These are phyloP conservation scores for Trissolcus brochymenae DNA, from an alignment of 2,888 invertebrate genomes.

Conservation along the genomic window DNA sequence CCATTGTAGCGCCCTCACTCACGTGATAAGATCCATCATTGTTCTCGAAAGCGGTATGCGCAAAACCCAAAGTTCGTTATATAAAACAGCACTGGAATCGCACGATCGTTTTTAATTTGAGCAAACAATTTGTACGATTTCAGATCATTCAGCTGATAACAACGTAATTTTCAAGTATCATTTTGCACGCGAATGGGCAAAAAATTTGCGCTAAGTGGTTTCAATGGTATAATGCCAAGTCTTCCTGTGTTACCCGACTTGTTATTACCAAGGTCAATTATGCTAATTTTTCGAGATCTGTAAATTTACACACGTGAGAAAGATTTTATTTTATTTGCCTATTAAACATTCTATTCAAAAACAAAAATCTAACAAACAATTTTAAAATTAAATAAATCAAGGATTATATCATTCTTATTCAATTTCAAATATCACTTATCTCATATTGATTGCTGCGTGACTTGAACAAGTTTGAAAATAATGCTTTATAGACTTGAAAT, in stretches of 20 bases:
- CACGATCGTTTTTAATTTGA: constrained; percentile 56
- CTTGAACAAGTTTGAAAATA: too few species aligned
- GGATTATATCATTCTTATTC: too few species aligned
- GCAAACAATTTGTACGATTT: constrained; percentile 54
- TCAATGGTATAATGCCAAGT: constrained; percentile 9
- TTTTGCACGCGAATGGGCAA: constrained; percentile 30
- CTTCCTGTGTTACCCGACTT: constrained; percentile 8
- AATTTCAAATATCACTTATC: too few species aligned
- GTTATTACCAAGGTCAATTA: not conserved
- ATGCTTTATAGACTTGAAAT: too few species aligned
- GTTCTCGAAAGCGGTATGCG: constrained; percentile 48
- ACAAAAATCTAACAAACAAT: too few species aligned
- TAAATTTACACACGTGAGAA: not conserved
- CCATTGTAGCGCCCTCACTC: constrained; percentile 56
- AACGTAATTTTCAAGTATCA: constrained; percentile 47
- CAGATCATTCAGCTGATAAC: constrained; percentile 43
- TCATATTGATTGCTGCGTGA: too few species aligned
- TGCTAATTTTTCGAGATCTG: not conserved
- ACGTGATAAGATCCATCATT: constrained; percentile 58
- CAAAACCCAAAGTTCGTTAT: constrained; percentile 41
- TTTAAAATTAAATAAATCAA: too few species aligned
- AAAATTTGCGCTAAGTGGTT: constrained; percentile 23
- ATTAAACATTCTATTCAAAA: too few species aligned
- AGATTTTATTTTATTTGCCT: not conserved
- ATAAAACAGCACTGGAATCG: constrained; percentile 49